Conservation (phyloP, 2,888 invertebrate species). For the Ligdia adustata region DNA sequence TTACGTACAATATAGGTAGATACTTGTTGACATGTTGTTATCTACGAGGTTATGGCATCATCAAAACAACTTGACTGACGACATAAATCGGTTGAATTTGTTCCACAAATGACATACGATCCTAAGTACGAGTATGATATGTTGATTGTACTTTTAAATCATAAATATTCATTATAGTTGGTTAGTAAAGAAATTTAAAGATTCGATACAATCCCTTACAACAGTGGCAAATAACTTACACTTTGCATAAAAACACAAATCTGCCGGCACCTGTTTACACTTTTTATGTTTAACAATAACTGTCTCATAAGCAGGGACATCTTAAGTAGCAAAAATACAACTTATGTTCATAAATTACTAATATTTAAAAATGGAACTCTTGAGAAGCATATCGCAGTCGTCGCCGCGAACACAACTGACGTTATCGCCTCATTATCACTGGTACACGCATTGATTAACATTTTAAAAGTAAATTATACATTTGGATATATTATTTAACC, state of each 20-base stretch:
- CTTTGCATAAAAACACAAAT: slow-evolving; percentile 49
- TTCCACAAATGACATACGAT: neutral
- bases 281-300: slow-evolving; percentile 59
- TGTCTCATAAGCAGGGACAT: slow-evolving; percentile 70
- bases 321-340: slow-evolving; percentile 3
- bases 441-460: slow-evolving; percentile 63
- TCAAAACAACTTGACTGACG: slow-evolving; percentile 7
- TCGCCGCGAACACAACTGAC: slow-evolving; percentile 53
- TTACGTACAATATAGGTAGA: too few species aligned
- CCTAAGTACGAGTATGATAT: too few species aligned
- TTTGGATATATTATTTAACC: slow-evolving; percentile 47
- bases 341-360: slow-evolving; percentile 19
- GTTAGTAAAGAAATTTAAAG: too few species aligned
- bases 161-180: neutral
- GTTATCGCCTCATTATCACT: slow-evolving; percentile 67
- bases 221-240: slow-evolving; percentile 57
- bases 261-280: slow-evolving; percentile 55
- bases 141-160: neutral
- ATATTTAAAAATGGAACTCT: slow-evolving; percentile 27
- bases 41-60: slow-evolving; percentile 3
- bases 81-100: too few species aligned
- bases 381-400: slow-evolving; percentile 44
- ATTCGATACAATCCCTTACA: too few species aligned
- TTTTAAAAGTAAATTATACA: slow-evolving; percentile 59
- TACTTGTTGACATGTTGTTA: too few species aligned